These are phyloP conservation scores for Eulemur macaco DNA, from an alignment of 2,113 vertebrate genomes.

Conservation along the genomic window DNA sequence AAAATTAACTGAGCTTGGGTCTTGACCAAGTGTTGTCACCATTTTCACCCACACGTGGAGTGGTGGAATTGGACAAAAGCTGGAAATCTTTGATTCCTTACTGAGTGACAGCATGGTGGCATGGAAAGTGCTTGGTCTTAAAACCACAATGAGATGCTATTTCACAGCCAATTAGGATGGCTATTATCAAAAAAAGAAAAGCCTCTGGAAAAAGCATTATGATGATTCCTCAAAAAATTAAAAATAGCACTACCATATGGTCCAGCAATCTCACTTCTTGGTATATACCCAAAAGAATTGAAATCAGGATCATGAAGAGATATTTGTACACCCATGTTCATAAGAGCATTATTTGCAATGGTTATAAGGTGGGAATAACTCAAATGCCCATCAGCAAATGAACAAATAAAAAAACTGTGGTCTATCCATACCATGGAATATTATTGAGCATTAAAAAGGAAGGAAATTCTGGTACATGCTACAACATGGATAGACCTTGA, in stretches of 20 bases:
- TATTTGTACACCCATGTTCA: neutral
- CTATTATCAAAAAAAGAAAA: too few species aligned
- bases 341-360: neutral
- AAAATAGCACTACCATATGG: neutral
- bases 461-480: neutral
- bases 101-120: neutral
- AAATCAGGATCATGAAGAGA: neutral
- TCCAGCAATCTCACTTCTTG: neutral
- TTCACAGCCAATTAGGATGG: neutral
- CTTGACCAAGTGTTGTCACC: neutral
- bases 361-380: neutral
- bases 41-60: neutral
- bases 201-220: neutral
- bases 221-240: neutral
- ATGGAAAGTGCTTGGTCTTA: neutral
- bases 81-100: neutral
- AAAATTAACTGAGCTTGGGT: neutral
- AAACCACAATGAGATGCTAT: neutral
- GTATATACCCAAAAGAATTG: neutral
- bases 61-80: neutral
- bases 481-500: neutral
- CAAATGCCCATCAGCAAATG: neutral
- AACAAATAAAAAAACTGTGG: neutral
- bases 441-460: neutral
- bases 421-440: neutral